Conservation (phyloP, 2,113 vertebrate species). For the Marmota flaviventris region DNA sequence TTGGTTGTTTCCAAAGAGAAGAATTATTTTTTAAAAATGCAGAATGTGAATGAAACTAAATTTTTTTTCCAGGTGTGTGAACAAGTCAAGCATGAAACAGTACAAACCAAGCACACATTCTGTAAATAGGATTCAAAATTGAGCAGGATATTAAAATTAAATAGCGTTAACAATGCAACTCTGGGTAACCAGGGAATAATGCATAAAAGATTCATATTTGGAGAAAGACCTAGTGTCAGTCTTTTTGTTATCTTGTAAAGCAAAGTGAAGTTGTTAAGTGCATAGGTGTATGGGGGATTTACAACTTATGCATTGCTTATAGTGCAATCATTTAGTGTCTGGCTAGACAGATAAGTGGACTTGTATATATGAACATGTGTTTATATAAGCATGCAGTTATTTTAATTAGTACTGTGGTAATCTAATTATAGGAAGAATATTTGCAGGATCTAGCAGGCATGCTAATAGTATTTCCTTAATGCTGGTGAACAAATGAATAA, state of each 20-base stretch:
- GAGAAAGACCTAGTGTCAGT: not conserved
- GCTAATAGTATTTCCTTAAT: not conserved
- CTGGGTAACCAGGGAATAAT: conserved; percentile 24
- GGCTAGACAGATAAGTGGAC: not conserved
- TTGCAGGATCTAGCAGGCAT: not conserved
- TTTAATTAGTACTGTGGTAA: conserved; percentile 56
- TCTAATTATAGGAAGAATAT: conserved; percentile 4
- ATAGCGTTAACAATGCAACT: not conserved
- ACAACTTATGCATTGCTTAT: conserved; percentile 8
- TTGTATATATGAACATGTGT: not conserved
- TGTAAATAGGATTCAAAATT: not conserved
- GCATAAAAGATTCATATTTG: not conserved
- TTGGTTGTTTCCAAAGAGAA: not conserved
- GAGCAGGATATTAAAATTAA: conserved; percentile 55
- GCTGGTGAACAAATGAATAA: not conserved
- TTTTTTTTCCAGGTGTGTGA: not conserved
- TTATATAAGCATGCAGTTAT: not conserved
- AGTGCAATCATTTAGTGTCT: not conserved
- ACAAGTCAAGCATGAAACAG: conserved; percentile 12
- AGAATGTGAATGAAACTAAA: conserved; percentile 52
- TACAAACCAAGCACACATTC: not conserved
- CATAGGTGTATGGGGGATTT: not conserved
- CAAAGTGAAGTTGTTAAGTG: conserved; percentile 41
- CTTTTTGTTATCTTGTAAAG: conserved; percentile 54
- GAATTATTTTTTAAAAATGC: not conserved